Conservation (phyloP, 1,140 invertebrate species). For the Delia radicum region DNA sequence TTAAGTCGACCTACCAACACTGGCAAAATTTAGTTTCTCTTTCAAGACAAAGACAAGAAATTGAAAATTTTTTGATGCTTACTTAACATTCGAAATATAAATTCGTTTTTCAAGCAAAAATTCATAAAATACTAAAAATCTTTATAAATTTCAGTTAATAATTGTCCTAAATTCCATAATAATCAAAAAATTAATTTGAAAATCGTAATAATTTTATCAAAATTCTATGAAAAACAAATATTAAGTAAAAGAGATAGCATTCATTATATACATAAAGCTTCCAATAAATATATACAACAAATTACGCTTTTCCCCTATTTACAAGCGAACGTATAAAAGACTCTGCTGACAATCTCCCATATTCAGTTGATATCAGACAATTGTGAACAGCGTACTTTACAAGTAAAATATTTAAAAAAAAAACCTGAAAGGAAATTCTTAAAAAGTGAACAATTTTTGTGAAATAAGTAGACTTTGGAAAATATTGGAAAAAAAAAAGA, state of each 20-base stretch:
- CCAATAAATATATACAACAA: neutral
- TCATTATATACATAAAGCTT: neutral
- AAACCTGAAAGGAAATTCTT: neutral
- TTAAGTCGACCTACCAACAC: neutral
- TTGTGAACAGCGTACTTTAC: slow-evolving; percentile 15
- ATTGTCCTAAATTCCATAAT: neutral
- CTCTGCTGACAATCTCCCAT: neutral
- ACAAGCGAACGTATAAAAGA: neutral
- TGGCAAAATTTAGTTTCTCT: neutral
- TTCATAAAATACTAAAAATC: neutral
- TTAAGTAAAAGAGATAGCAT: neutral
- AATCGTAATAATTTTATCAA: neutral
- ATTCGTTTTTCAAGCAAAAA: neutral
- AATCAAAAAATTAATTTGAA: neutral
- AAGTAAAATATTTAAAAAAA: neutral
- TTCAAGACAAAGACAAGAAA: neutral
- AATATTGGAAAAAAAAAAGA: neutral
- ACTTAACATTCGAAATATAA: neutral
- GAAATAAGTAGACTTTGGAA: slow-evolving; percentile 5
- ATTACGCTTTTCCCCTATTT: neutral
- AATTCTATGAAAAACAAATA: neutral
- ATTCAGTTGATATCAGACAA: slow-evolving; percentile 6
- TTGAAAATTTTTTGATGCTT: neutral
- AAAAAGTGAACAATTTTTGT: neutral
- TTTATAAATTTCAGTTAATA: neutral